Evolutionary conservation across 2,888 invertebrate species (phyloP).

Genomic region (Drosophila fungiperda): DNA sequence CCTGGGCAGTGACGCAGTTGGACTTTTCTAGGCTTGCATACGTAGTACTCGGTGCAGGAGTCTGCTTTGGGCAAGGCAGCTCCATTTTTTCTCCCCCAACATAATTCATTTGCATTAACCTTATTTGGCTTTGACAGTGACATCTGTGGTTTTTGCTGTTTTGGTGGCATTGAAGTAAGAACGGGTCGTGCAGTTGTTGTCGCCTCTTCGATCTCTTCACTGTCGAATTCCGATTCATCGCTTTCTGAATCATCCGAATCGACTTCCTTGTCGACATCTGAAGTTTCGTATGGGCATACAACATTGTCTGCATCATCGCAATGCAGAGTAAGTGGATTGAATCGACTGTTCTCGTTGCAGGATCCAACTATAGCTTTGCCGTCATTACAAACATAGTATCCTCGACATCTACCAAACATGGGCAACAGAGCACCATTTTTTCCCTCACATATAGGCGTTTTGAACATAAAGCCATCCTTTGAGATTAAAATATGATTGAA

Average conservation of each 20-base stretch:
- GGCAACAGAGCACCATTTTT: conserved; percentile 71
- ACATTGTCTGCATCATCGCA: conserved; percentile 59
- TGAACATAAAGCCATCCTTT: conserved; percentile 52
- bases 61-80: conserved; percentile 46
- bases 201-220: conserved; percentile 23
- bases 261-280: conserved; percentile 12
- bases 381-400: conserved; percentile 71
- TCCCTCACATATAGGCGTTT: conserved; percentile 58
- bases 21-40: conserved; percentile 57
- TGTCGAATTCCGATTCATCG: conserved; percentile 14
- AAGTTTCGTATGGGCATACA: conserved; percentile 48
- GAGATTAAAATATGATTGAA: neutral
- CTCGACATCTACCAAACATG: conserved; percentile 70
- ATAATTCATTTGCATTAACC: conserved; percentile 20
- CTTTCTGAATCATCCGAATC: conserved; percentile 18
- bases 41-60: conserved; percentile 68
- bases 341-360: conserved; percentile 66
- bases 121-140: neutral
- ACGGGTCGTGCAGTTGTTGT: conserved; percentile 4
- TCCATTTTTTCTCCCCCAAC: conserved; percentile 57
- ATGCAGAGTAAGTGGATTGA: conserved; percentile 60
- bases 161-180: conserved; percentile 1
- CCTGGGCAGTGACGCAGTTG: conserved; percentile 51
- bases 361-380: conserved; percentile 68
- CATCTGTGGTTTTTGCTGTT: conserved; percentile 7